Evolutionary conservation across 1,140 invertebrate species (phyloP), one percentile per base, ranked within the genome.

Genomic region (Drosophila auraria): DNA sequence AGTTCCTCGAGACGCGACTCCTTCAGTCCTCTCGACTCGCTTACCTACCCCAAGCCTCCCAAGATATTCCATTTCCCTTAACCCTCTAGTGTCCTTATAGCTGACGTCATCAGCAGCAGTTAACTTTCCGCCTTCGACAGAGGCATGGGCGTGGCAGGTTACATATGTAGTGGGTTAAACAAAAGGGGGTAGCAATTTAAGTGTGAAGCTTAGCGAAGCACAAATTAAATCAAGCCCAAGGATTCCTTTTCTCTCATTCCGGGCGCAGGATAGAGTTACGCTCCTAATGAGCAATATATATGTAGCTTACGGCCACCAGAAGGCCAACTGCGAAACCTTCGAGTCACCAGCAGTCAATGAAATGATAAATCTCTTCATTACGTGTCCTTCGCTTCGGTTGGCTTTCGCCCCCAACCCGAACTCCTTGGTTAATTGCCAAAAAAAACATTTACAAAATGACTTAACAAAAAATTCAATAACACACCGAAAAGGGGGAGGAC

Each of bases 221-320:
- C 83, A 86, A 86, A 86, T 86, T 87, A 87, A 87, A 87, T 87
- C 81, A 83, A 65, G 68, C 63, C 51, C n/a, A 45, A 33, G 53
- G 65, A 70, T 53, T 80, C 60, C 49, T 51, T 86, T 78, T 74
- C 49, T 64, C 53, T 20, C 45, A 51, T 49, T 20, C 14, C 23
- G n/a, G 47, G 14, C 15, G 15, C 27, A 47, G 57, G 54, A 36
- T 58, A 80, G 44, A 66, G 71, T 62, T 64, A 70, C 44, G 69
- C 47, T 59, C 40, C 79, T 76, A 75, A 84, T 84, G 82, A 84
- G 78, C 80, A 82, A 84, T 73, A 30, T 73, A 60, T 72, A 73
- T 73, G 70, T 51, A 51, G 20, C 45, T 38, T 49, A 66, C 11
- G 62, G 61, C 44, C 23, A 49, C 23, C 12, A 23, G 17, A 69